A percentile compares a stretch with the other conserved stretches of the same genome.
phyloP scores from a whole-genome alignment of 2,113 vertebrate genomes.

The Pogona vitticeps region DNA sequence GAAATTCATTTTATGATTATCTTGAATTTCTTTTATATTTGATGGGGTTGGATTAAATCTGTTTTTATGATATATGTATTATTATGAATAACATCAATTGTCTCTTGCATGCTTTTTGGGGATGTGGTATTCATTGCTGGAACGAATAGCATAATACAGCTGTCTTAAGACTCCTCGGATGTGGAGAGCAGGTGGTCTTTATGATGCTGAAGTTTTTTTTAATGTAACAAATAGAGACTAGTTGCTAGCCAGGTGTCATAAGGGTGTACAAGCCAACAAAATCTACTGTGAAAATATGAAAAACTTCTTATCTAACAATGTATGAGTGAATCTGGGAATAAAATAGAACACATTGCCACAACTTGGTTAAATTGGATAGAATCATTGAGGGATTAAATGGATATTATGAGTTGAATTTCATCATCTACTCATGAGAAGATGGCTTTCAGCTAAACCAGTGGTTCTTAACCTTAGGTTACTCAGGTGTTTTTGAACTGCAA shows the following conservation, averaged over 20 bases:
- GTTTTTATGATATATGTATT: background rate
- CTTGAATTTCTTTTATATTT: background rate
- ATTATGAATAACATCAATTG: background rate
- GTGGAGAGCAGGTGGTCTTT: too few relatives aligned
- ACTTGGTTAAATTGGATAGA: background rate
- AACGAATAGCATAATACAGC: too few relatives aligned
- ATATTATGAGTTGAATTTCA: background rate
- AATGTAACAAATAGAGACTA: too few relatives aligned
- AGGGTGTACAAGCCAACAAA: background rate
- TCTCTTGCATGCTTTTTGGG: background rate
- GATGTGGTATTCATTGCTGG: too few relatives aligned
- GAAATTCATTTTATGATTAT: background rate
- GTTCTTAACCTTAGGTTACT: too few relatives aligned
- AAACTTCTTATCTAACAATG: background rate
- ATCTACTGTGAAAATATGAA: background rate
- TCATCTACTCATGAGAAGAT: background rate
- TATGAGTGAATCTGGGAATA: background rate
- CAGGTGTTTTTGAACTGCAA: too few relatives aligned
- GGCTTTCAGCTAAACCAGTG: background rate
- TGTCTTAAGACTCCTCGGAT: too few relatives aligned
- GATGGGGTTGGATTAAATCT: background rate
- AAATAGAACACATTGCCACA: background rate
- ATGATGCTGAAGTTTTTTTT: too few relatives aligned
- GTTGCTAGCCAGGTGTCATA: background rate
- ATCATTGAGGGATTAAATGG: background rate